Base-by-base conservation (phyloP, 2,113 vertebrate genomes). In the Halcyon senegalensis region DNA sequence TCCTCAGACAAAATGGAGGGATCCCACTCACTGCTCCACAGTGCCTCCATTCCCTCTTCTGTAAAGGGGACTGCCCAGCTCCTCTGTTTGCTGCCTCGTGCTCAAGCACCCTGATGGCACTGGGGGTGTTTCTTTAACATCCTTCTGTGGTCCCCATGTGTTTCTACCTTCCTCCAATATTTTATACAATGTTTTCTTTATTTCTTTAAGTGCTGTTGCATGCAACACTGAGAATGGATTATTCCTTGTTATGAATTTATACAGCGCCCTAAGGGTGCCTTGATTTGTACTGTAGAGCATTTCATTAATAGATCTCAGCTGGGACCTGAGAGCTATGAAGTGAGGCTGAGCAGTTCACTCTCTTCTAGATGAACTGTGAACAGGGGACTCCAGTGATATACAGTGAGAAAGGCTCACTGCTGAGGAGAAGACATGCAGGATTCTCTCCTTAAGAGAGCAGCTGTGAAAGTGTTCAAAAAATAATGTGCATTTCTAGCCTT, bases 361-460 rank as follows among this genome's bases (percentile, higher is more conserved):
- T 87, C 48, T 97, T 93, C 82, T 82, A 90, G 96, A 94, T 90
- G 96, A 96, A 93, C 79, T 82, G 69, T 96, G 94, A 89, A 25
- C 96, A 87, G 73, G 85, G 88, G 63, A 94, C 86, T 89, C 53
- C 78, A 84, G 63, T 94, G 92, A 96, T 95, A 95, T 90, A 97
- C 69, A 87, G 69, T 86, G 80, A 68, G 77, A 78, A 90, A 48
- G 18, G 44, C 44, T 90, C 12, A 64, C 39, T 75, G 86, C 73
- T 93, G 80, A 89, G 59, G 64, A 53, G n/a, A 82, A 84, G 55
- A 33, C 78, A 88, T 91, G 28, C 64, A 82, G 37, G 66, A 95
- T 12, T 43, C 35, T 72, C 39, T 56, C 80, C 88, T 89, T 87
- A 78, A 81, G 35, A 81, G 18, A 89, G 31, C n/a, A 85, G 62